Evolutionary conservation across 37 sponge, comb jelly and placozoan species (phyloP), one percentile per base, ranked within the genome.

Genomic region (Lycopodina hypogea): DNA sequence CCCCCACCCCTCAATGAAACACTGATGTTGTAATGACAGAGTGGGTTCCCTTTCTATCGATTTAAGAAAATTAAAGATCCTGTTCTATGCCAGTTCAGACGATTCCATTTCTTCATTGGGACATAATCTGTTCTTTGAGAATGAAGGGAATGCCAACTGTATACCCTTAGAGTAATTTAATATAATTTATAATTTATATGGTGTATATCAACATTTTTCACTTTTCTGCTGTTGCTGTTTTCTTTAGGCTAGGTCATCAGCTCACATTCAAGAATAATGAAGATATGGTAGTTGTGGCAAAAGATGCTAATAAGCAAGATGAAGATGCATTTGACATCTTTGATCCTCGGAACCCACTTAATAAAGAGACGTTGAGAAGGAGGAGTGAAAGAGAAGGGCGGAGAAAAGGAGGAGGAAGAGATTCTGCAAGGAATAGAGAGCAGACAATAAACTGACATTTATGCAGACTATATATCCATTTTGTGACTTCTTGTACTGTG

Each of bases 321-420:
- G 91, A 89, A 40, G 93, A 99, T 62, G 84, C 95, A 19, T 99
- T 82, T 67, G 95, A 99, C 77, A 99, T 99, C 34, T 94, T 85
- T 62, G 99, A 99, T 67, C 99, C 99, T 3, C 56, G 99, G n/a
- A 93, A 99, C 72, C 95, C 97, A 8, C 78, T 99, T 56, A 99
- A 93, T 74, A 86, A 87, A 68, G 64, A 96, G 42, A 74, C 95
- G 39, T 65, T 94, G 35, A 81, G 81, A 32, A 81, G 75, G 33
- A 82, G 76, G 30, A 71, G 63, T 30, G 34, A 32, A 34, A 74
- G 37, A 57, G 21, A 67, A 18, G 78, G 71, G 56, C 51, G 35
- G 36, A 72, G 71, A 41, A 36, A 62, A 48, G 76, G 56, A 73
- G 56, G 74, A 51, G 8, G 19, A 23, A 51, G 74, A 42, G 50